phyloP scores from a whole-genome alignment of 2,888 invertebrate species.

The Agrochola lychnidis region DNA sequence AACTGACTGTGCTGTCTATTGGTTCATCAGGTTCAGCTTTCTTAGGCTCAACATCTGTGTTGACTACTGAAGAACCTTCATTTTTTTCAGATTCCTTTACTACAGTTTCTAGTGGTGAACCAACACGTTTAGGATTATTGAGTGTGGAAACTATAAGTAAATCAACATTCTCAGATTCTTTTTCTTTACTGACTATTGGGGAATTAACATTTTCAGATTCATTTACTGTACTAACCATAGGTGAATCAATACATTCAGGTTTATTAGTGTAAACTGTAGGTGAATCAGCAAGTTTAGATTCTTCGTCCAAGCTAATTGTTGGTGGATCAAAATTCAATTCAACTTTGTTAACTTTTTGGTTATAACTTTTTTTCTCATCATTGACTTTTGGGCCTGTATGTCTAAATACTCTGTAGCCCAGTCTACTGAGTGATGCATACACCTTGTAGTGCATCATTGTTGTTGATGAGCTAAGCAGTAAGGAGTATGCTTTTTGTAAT shows the following conservation, averaged over 20 bases:
- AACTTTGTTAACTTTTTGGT: neutral
- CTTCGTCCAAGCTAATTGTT: neutral
- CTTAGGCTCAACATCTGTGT: neutral
- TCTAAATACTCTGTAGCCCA: constrained; percentile 90
- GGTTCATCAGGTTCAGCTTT: neutral
- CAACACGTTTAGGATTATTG: neutral
- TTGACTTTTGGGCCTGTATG: constrained; percentile 69
- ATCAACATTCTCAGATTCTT: neutral
- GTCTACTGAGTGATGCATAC: constrained; percentile 90
- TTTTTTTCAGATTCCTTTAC: neutral
- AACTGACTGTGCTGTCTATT: neutral
- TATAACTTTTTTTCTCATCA: neutral
- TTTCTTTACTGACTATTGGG: neutral
- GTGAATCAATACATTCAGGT: neutral
- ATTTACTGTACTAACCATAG: neutral
- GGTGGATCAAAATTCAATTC: neutral
- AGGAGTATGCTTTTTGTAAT: constrained; percentile 92
- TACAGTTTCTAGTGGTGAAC: neutral
- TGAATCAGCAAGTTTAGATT: neutral
- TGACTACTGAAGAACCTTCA: neutral
- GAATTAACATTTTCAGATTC: neutral
- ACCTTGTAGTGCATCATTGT: constrained; percentile 90
- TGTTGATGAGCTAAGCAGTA: constrained; percentile 83
- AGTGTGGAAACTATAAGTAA: neutral
- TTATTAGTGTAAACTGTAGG: neutral